These are phyloP conservation scores for Drosophila mimica DNA, from an alignment of 2,888 invertebrate genomes.

Conservation along the genomic window DNA sequence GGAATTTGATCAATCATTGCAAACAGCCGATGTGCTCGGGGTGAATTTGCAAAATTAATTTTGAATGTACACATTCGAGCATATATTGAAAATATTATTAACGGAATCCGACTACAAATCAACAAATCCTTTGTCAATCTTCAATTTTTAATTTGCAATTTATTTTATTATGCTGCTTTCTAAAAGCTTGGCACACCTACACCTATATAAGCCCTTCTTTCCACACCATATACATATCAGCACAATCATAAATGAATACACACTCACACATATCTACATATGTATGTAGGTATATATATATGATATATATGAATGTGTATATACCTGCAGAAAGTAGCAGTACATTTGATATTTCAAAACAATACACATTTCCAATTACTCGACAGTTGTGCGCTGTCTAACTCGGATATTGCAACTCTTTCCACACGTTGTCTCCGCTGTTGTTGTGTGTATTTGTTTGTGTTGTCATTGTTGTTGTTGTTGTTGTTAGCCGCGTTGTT, in stretches of 20 bases:
- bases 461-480: conserved; percentile 14
- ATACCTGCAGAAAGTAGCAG: conserved; percentile 11
- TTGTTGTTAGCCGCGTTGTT: conserved; percentile 17
- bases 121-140: background rate
- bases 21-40: background rate
- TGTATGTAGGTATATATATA: background rate
- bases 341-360: conserved; percentile 52
- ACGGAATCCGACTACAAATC: background rate
- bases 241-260: background rate
- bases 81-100: background rate
- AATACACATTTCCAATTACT: conserved; percentile 79
- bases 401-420: conserved; percentile 27
- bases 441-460: conserved; percentile 8
- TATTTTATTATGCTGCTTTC: background rate
- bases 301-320: background rate
- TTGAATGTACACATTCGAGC: too few relatives aligned
- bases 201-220: background rate
- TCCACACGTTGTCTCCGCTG: conserved; percentile 1
- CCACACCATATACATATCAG: background rate
- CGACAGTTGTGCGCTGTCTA: conserved; percentile 72
- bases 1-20: background rate
- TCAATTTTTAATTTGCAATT: background rate
- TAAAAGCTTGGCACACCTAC: background rate
- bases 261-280: background rate
- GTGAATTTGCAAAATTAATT: background rate